Base-by-base conservation (phyloP, 2,797 vertebrate genomes). In the Sebastes steindachneri region DNA sequence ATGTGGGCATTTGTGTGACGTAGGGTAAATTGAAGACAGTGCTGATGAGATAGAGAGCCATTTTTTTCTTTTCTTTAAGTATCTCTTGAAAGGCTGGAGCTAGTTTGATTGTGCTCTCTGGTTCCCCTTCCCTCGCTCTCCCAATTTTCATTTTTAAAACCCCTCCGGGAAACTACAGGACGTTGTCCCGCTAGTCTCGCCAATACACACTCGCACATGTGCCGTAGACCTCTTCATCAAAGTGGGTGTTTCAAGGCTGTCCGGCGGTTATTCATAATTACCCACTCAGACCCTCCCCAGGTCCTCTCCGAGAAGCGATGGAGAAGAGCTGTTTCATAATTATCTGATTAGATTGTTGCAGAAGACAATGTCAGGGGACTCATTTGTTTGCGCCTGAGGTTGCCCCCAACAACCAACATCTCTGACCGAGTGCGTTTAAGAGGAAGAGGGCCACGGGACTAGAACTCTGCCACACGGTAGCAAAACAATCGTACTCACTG, bases 261-360 rank as follows among this genome's bases (percentile, higher is more conserved):
- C 86, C 85, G 51, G 73, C n/a, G 19, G 85, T 86, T 85, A 71
- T 81, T 86, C 73, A 68, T 89, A 85, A 88, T 92, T 80, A 89
- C 79, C 84, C 77, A 84, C 87, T 90, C 86, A 75, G 82, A 75
- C 75, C 77, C 57, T 82, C 71, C 79, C 72, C 72, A 25, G 75
- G 75, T 85, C 73, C 66, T 79, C 60, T 79, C 55, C 1, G 57
- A 86, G 75, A 87, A 77, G 70, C n/a, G 23, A 77, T n/a, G 33
- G 64, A 79, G 66, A 89, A 78, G 74, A 86, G 41, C 77, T 25
- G 71, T 84, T 88, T 88, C 83, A 79, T 86, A 90, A 92, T 83
- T 79, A 79, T 88, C 79, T 92, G 91, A 93, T 90, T 91, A 86
- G 82, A 78, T 89, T 87, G 82, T 75, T 77, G 77, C 77, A 74